phyloP scores from a whole-genome alignment of 2,888 invertebrate genomes.

The Lamproptera curius region DNA sequence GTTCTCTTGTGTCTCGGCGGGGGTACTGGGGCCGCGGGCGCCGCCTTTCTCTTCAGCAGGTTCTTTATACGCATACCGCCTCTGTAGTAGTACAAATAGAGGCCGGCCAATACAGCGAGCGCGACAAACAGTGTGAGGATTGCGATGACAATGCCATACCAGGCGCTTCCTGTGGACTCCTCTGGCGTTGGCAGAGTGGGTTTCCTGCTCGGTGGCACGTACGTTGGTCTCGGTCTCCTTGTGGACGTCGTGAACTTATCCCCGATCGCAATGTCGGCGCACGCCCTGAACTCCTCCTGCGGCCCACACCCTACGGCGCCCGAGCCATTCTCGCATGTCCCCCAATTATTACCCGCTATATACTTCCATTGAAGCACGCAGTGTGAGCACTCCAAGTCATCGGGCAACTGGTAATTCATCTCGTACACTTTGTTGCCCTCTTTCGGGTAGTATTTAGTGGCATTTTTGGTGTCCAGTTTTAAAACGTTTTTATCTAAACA shows the following conservation, averaged over 20 bases:
- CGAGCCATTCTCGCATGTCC: conserved; percentile 83
- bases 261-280: conserved; percentile 88
- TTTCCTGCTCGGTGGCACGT: conserved; percentile 61
- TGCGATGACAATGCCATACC: conserved; percentile 80
- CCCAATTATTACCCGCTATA: conserved; percentile 92
- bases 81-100: conserved; percentile 88
- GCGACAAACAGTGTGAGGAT: conserved; percentile 82
- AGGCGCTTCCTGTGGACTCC: conserved; percentile 63
- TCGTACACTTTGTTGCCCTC: conserved; percentile 90
- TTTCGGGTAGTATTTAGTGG: conserved; percentile 83
- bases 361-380: conserved; percentile 95
- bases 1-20: conserved; percentile 65
- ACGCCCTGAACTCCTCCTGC: conserved; percentile 92
- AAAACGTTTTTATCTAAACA: conserved; percentile 87
- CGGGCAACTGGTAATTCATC: conserved; percentile 81
- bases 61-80: conserved; percentile 82
- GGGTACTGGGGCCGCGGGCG: conserved; percentile 56
- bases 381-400: conserved; percentile 84
- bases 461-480: conserved; percentile 68
- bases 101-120: conserved; percentile 80
- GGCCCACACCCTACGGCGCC: conserved; percentile 92
- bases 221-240: conserved; percentile 62
- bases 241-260: conserved; percentile 69
- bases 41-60: conserved; percentile 72
- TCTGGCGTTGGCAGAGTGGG: conserved; percentile 63